These are phyloP conservation scores for Cyphomyrus discorhynchus DNA, from an alignment of 2,113 vertebrate genomes.

Conservation along the genomic window DNA sequence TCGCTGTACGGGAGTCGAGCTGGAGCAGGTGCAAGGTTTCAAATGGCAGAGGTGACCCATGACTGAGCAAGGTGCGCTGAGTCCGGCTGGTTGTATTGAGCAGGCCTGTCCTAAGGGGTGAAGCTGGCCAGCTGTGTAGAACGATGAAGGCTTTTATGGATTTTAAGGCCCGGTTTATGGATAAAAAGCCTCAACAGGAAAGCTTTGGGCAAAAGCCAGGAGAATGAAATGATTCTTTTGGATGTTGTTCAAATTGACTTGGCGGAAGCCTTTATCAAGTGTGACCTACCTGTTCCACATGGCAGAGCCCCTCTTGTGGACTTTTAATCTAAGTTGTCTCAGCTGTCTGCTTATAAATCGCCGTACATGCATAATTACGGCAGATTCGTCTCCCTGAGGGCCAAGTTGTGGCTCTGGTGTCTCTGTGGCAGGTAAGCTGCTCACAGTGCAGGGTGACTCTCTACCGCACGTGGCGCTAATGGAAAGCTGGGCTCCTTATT, in stretches of 20 bases:
- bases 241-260: background rate
- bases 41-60: background rate
- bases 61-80: background rate
- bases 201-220: constrained; percentile 5
- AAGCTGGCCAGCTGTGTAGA: background rate
- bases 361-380: background rate
- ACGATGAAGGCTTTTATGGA: constrained; percentile 1
- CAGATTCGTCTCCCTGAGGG: background rate
- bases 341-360: background rate
- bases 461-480: constrained; percentile 25
- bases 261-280: background rate
- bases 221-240: constrained; percentile 2
- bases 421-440: background rate
- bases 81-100: background rate
- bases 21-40: background rate
- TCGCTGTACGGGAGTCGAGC: background rate
- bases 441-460: background rate
- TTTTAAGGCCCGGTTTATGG: background rate
- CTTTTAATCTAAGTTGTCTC: constrained; percentile 2
- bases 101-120: background rate
- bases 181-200: background rate
- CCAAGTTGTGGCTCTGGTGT: background rate
- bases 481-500: constrained; percentile 45
- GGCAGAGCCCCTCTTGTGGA: background rate
- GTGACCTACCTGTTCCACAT: constrained; percentile 5